Base-by-base conservation (phyloP, 2,797 vertebrate species). In the Acanthopagrus latus region DNA sequence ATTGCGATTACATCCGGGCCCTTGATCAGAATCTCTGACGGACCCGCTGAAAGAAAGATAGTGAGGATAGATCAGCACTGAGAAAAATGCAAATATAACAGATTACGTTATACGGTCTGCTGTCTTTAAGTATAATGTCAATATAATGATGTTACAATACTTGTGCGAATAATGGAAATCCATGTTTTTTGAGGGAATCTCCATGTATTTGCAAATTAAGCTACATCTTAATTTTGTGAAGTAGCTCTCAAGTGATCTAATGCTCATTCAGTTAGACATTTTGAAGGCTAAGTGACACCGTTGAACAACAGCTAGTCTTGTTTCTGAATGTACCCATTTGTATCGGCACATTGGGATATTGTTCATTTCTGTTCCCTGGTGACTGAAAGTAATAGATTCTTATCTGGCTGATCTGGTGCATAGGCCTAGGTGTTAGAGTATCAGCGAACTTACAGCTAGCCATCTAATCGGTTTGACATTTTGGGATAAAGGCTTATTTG, bases 41-140 rank as follows among this genome's bases (percentile, higher is more conserved):
- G 88, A 73, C 86, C 91, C 7, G 33, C 89, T 88, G 73, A 27
- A 81, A 83, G 50, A 71, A 23, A 72, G 63, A 60, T 1, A 47
- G n/a, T 1, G 21, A 48, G n/a, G 62, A 64, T 16, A 47, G 27
- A 65, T 47, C 20, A 44, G 1, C 10, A 48, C 27, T 63, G 8
- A 55, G 29, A 25, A 33, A 23, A 59, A 60, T 48, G 5, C 21
- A 52, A 7, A 25, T 52, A 12, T 38, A 10, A 8, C 18, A 8
- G 5, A 52, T 7, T 21, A 12, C 7, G 55, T 16, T 23, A 14
- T n/a, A 64, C 10, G 10, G 59, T 66, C 2, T 65, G 12, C 58
- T 69, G 18, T 69, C 51, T 43, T 44, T 23, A 10, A 47, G 13
- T 64, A 2, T 50, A 3, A 60, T 18, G 4, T 14, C 8, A 2